These are phyloP conservation scores for Catamblyrhynchus diadema DNA, from an alignment of 2,797 vertebrate species.

Conservation along the genomic window DNA sequence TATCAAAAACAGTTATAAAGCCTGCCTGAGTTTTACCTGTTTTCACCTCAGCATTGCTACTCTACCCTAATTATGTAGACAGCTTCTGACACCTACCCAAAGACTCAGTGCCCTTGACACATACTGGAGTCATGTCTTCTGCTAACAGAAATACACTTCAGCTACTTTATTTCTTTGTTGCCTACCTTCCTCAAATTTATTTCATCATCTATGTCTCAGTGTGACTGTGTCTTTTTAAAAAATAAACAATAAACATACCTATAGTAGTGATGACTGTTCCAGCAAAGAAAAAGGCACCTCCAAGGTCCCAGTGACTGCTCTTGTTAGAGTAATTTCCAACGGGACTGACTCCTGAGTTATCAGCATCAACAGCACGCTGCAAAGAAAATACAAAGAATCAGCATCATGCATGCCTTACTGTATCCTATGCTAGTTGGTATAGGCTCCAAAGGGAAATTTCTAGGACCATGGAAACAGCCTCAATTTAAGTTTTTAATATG, in stretches of 20 bases:
- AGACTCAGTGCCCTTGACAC: background rate
- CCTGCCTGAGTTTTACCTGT: background rate
- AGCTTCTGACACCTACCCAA: background rate
- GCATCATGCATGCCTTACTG: background rate
- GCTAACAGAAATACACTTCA: background rate
- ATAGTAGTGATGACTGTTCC: constrained; percentile 99
- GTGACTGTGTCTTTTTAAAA: background rate
- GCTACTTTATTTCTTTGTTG: background rate
- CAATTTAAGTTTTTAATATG: background rate
- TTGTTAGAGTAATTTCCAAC: constrained; percentile 87
- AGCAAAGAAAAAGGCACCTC: constrained; percentile 98
- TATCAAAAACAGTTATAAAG: background rate
- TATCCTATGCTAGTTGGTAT: background rate
- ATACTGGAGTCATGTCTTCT: background rate
- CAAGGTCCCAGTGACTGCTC: constrained; percentile 95
- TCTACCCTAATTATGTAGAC: background rate
- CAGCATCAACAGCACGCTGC: constrained; percentile 91
- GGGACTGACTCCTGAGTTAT: constrained; percentile 92
- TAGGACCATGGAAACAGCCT: background rate
- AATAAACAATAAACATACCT: constrained; percentile 73
- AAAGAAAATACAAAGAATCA: constrained; percentile 49
- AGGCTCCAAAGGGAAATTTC: background rate
- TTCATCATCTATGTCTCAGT: background rate
- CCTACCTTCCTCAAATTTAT: background rate
- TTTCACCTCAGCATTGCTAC: background rate